Percentiles rank a stretch among this genome's conserved stretches.
These are phyloP conservation scores for Cygnus olor DNA, from an alignment of 2,797 vertebrate species.

Conservation along the genomic window DNA sequence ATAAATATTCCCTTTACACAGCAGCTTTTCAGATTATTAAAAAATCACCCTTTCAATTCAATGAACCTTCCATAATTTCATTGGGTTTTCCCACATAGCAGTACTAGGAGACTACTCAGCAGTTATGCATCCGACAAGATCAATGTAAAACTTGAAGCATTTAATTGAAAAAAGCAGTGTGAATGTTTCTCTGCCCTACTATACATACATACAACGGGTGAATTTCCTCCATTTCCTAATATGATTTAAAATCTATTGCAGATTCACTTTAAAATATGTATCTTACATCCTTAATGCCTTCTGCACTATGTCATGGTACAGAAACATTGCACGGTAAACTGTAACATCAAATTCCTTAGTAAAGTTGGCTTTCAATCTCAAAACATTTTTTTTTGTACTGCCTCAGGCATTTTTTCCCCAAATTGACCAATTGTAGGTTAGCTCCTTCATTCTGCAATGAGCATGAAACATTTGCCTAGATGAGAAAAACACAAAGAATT, in stretches of 20 bases:
- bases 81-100: not conserved
- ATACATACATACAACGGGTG: not conserved
- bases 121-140: not conserved
- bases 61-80: not conserved
- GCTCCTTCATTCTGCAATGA: not conserved
- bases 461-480: not conserved
- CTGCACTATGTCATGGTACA: not conserved
- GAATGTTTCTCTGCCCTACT: not conserved
- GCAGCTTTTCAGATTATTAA: not conserved
- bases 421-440: not conserved
- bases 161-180: not conserved
- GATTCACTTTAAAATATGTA: not conserved
- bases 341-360: not conserved
- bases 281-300: not conserved
- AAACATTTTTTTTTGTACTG: not conserved
- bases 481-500: not conserved
- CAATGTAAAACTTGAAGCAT: not conserved
- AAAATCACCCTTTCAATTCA: not conserved
- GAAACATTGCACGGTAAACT: conserved; percentile 6
- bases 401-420: not conserved
- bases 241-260: conserved; percentile 11
- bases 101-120: not conserved
- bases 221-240: not conserved
- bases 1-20: not conserved
- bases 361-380: not conserved